A percentile compares a stretch with the other conserved stretches of the same genome.
phyloP scores from a whole-genome alignment of 1,140 invertebrate species.

The Oppia nitens region DNA sequence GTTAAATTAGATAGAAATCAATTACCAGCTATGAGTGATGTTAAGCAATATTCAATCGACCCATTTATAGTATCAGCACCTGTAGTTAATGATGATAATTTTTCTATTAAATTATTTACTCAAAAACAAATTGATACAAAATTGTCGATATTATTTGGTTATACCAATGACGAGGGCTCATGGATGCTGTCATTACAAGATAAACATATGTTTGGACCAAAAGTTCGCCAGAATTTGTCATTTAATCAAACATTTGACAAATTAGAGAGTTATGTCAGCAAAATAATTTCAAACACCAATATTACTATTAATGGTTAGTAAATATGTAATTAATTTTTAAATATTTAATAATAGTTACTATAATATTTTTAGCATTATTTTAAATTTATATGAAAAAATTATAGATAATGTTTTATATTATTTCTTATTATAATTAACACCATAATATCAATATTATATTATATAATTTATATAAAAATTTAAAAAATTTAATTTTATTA shows the following conservation, averaged over 20 bases:
- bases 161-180: constrained; percentile 9
- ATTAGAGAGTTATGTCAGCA: not conserved
- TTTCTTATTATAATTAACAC: no score
- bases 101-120: not conserved
- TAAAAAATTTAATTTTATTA: no score
- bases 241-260: not conserved
- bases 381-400: no score
- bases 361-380: not conserved
- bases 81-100: constrained; percentile 1
- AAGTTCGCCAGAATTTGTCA: not conserved
- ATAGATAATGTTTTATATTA: no score
- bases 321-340: not conserved
- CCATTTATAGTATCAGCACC: not conserved
- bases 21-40: not conserved
- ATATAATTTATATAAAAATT: no score
- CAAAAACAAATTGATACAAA: not conserved
- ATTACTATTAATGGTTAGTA: not conserved
- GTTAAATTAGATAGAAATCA: not conserved
- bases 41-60: constrained; percentile 3
- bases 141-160: constrained; percentile 4
- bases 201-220: not conserved
- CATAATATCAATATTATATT: no score
- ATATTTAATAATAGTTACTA: not conserved
- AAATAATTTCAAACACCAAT: not conserved
- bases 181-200: constrained; percentile 6